phyloP scores from a whole-genome alignment of 2,113 vertebrate species.

The Gadus chalcogrammus region DNA sequence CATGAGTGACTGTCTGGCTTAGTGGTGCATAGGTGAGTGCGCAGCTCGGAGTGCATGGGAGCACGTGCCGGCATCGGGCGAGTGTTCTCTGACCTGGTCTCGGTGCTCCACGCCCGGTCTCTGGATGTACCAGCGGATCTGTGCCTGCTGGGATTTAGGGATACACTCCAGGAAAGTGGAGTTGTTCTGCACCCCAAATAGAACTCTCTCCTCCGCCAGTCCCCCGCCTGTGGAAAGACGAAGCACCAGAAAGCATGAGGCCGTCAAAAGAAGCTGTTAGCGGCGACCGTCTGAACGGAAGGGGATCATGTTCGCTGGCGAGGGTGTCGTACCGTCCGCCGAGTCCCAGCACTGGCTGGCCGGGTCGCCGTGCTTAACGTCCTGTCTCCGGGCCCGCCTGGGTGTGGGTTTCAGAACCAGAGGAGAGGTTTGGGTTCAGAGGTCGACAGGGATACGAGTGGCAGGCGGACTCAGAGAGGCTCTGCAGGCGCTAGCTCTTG shows the following conservation, averaged over 20 bases:
- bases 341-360: conserved; percentile 93
- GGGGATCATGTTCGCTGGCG: not conserved
- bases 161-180: conserved; percentile 96
- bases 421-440: conserved; percentile 4
- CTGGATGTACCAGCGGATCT: conserved; percentile 89
- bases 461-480: not conserved
- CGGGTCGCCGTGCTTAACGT: conserved; percentile 94
- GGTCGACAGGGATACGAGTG: not conserved
- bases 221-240: conserved; percentile 35
- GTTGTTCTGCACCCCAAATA: conserved; percentile 95
- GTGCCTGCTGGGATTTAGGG: conserved; percentile 94
- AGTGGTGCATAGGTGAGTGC: not conserved
- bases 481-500: not conserved
- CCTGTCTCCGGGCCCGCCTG: conserved; percentile 93
- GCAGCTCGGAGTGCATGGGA: too few relatives aligned
- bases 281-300: too few relatives aligned
- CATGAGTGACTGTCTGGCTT: not conserved
- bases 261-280: not conserved
- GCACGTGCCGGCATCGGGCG: too few relatives aligned
- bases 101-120: conserved; percentile 81
- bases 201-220: conserved; percentile 84
- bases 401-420: conserved; percentile 4
- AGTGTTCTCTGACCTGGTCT: conserved; percentile 83
- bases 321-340: conserved; percentile 82
- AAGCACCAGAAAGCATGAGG: not conserved